Evolutionary conservation across 2,113 vertebrate genomes (phyloP).

Genomic region (Indicator indicator): DNA sequence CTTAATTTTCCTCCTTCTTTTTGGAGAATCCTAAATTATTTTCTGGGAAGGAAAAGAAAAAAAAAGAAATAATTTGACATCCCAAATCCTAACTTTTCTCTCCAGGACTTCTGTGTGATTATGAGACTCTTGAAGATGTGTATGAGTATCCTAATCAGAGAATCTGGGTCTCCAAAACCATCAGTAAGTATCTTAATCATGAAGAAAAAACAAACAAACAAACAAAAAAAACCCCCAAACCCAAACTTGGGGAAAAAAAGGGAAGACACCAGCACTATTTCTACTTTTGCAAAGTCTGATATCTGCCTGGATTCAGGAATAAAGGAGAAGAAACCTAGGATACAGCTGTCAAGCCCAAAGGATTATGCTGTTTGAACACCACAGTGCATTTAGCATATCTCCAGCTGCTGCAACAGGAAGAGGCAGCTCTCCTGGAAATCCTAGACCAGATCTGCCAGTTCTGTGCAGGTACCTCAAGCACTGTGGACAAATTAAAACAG

Average conservation of each 20-base stretch:
- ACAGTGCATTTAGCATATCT: not conserved
- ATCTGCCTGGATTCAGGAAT: not conserved
- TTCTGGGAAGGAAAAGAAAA: not conserved
- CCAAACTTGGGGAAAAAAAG: too few species aligned
- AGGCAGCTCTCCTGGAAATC: not conserved
- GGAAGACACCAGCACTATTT: not conserved
- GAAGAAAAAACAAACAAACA: not conserved
- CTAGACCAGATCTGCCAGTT: not conserved
- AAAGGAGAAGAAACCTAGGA: not conserved
- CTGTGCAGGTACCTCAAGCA: not conserved
- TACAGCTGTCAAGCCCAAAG: not conserved
- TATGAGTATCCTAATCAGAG: slow-evolving; percentile 51
- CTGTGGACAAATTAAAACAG: not conserved
- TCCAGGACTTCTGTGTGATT: slow-evolving; percentile 24
- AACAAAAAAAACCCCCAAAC: not conserved
- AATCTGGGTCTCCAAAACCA: not conserved
- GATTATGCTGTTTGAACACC: accelerated
- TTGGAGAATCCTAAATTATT: not conserved
- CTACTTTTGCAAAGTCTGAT: not conserved
- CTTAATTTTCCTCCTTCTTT: not conserved
- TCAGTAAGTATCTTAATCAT: not conserved
- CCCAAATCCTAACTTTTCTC: not conserved
- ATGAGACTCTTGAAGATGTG: slow-evolving; percentile 34
- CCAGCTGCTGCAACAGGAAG: not conserved
- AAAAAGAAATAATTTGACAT: not conserved